A percentile compares a stretch with the other conserved stretches of the same genome.
Conservation (phyloP, 53 echinoderm and acorn worm species). For the Apostichopus leukothele region DNA sequence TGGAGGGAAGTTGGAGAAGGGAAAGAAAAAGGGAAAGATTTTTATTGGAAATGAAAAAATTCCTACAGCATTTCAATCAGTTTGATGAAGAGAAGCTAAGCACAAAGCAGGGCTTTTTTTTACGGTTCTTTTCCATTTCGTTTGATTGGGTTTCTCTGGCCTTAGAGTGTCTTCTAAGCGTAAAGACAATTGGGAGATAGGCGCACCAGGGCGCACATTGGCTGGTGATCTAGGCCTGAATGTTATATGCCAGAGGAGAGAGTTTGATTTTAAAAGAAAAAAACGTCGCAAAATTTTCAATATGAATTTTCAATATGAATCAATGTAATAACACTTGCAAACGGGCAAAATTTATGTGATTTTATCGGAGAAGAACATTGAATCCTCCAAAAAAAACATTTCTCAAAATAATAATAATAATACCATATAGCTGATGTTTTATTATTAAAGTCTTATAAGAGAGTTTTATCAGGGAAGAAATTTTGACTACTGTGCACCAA, state of each 20-base stretch:
- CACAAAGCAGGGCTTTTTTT: background rate
- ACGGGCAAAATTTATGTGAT: no score
- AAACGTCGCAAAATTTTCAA: no score
- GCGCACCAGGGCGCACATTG: background rate
- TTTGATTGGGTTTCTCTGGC: conserved; percentile 4
- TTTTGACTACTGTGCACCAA: no score
- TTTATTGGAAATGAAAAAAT: conserved; percentile 49
- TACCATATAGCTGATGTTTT: no score
- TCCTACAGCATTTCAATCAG: conserved; percentile 42
- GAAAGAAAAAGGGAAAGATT: background rate
- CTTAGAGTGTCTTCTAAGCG: background rate
- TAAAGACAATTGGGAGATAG: background rate
- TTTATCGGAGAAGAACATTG: no score
- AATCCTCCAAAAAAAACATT: no score
- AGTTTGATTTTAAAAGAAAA: background rate
- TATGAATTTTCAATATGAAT: no score
- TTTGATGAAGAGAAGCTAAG: conserved; percentile 12
- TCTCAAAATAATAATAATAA: no score
- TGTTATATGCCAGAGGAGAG: background rate
- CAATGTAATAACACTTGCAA: no score
- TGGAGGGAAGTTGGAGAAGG: background rate
- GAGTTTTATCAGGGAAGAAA: no score
- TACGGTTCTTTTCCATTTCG: conserved; percentile 16
- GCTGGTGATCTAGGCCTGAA: background rate
- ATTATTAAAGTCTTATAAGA: no score